Evolutionary conservation across 2,113 vertebrate species (phyloP).

Genomic region (Thunnus maccoyii): DNA sequence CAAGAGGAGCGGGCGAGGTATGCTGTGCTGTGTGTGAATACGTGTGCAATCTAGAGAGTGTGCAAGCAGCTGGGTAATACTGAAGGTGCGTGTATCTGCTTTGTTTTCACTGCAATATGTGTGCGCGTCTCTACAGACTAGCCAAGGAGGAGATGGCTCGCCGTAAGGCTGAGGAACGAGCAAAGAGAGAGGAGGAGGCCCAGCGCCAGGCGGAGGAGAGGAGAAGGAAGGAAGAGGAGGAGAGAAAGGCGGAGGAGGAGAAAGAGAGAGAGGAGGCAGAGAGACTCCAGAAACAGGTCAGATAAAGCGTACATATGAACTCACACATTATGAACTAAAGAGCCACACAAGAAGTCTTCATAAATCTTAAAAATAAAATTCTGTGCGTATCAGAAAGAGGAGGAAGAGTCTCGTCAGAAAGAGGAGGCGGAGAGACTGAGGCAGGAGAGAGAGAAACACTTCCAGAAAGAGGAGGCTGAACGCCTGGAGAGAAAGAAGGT

Average conservation of each 20-base stretch:
- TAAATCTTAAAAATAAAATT: too few species aligned
- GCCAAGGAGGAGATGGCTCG: slow-evolving; percentile 91
- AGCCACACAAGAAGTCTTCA: neutral
- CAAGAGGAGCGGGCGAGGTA: slow-evolving; percentile 91
- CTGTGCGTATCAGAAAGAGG: slow-evolving; percentile 82
- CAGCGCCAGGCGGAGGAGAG: slow-evolving; percentile 86
- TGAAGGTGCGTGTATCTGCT: neutral
- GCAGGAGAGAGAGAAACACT: slow-evolving; percentile 94
- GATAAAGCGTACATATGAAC: neutral
- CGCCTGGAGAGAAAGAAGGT: slow-evolving; percentile 98
- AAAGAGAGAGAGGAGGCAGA: too few species aligned
- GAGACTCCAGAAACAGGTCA: slow-evolving; percentile 91
- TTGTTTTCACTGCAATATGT: neutral
- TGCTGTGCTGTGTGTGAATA: slow-evolving; percentile 29
- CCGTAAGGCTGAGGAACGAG: slow-evolving; percentile 89
- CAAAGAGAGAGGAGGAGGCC: slow-evolving; percentile 89
- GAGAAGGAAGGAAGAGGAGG: slow-evolving; percentile 82
- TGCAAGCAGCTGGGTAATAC: neutral
- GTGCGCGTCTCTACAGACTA: slow-evolving; percentile 77
- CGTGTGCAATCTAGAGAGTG: neutral
- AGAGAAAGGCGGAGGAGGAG: slow-evolving; percentile 85
- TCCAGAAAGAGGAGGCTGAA: slow-evolving; percentile 95
- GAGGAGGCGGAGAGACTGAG: slow-evolving; percentile 90
- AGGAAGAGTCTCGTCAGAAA: slow-evolving; percentile 91
- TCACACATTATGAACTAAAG: neutral